Percentiles rank a stretch among this genome's conserved stretches.
phyloP scores from a whole-genome alignment of 2,888 invertebrate genomes.

The Margaritifera margaritifera region DNA sequence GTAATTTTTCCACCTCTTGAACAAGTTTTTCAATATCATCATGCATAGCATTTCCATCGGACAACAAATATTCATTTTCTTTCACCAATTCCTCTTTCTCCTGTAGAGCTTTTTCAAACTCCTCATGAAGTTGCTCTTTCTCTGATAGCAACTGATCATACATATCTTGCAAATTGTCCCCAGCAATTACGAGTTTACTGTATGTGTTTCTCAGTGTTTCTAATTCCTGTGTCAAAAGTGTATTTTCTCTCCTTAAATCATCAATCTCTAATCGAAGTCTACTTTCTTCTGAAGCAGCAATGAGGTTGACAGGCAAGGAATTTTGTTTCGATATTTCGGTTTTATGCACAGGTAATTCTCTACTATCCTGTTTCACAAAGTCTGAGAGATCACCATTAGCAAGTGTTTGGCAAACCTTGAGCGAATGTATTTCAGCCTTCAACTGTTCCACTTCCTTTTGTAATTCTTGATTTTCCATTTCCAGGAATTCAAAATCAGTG shows the following conservation, averaged over 20 bases:
- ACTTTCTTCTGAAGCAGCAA: neutral
- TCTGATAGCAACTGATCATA: slow-evolving; percentile 50
- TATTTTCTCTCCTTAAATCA: slow-evolving; percentile 34
- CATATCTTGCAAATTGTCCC: slow-evolving; percentile 62
- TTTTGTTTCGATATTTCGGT: neutral
- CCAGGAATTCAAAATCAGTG: slow-evolving; percentile 13
- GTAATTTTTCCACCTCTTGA: slow-evolving; percentile 60
- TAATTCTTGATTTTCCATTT: slow-evolving; percentile 38
- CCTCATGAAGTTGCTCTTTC: slow-evolving; percentile 49
- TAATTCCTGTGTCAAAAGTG: slow-evolving; percentile 48
- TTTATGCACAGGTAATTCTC: neutral
- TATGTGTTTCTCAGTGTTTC: slow-evolving; percentile 54
- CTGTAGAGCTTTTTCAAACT: slow-evolving; percentile 40
- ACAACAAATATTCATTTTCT: slow-evolving; percentile 60
- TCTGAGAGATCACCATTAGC: slow-evolving; percentile 32
- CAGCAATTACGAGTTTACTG: slow-evolving; percentile 54
- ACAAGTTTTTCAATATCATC: slow-evolving; percentile 62
- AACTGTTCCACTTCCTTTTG: slow-evolving; percentile 32
- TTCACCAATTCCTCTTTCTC: slow-evolving; percentile 53
- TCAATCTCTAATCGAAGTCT: slow-evolving; percentile 28
- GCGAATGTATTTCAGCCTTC: slow-evolving; percentile 21
- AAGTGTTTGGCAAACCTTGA: slow-evolving; percentile 24
- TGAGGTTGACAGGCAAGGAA: neutral
- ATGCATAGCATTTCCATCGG: slow-evolving; percentile 62
- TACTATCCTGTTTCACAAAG: neutral